These are phyloP conservation scores for Callipepla californica DNA, from an alignment of 2,113 vertebrate genomes.

Conservation along the genomic window DNA sequence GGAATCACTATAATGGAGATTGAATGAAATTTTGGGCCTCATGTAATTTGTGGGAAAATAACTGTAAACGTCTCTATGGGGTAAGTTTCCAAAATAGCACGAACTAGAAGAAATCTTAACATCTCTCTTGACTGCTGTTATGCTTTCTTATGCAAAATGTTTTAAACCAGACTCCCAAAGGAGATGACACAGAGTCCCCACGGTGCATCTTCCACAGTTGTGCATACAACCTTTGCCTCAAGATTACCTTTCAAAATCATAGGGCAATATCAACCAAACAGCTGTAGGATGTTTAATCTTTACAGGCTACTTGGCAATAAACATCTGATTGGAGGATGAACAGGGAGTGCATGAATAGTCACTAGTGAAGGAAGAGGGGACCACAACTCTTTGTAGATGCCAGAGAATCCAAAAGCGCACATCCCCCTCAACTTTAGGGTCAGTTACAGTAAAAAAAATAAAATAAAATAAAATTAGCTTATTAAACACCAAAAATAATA, in stretches of 20 bases:
- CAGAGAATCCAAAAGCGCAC: background rate
- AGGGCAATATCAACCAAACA: background rate
- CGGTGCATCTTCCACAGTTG: accelerated
- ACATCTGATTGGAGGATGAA: background rate
- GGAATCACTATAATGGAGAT: background rate
- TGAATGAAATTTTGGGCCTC: background rate
- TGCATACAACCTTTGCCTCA: background rate
- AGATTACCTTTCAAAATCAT: background rate
- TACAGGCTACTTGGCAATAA: background rate
- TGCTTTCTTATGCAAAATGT: background rate
- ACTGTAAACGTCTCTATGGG: background rate
- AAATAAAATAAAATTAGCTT: background rate
- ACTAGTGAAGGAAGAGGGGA: background rate
- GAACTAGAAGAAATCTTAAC: background rate
- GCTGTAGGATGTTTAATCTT: background rate
- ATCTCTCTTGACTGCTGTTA: background rate
- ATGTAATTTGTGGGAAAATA: background rate
- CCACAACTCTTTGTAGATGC: background rate
- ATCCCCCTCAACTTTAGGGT: background rate
- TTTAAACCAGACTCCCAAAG: background rate
- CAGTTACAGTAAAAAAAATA: background rate
- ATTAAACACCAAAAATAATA: background rate
- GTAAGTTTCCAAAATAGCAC: background rate
- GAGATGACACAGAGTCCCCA: background rate
- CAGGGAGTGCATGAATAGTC: background rate